phyloP scores from a whole-genome alignment of 2,888 invertebrate species.

The Rhagonycha fulva region DNA sequence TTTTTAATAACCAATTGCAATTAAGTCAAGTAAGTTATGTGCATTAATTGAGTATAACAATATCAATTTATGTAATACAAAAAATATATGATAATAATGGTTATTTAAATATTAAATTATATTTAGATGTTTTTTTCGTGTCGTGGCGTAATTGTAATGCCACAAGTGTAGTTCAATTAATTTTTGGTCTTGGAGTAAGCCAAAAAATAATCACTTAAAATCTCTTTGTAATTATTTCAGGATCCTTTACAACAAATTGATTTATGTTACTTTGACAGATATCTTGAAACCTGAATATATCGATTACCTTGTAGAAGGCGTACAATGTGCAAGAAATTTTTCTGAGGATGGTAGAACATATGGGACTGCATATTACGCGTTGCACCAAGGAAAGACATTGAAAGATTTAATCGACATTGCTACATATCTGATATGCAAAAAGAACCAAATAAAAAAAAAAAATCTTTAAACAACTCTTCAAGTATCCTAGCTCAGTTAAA shows the following conservation, averaged over 20 bases:
- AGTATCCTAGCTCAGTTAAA: slow-evolving; percentile 8
- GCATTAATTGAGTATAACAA: no score
- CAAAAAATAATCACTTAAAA: no score
- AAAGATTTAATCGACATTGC: slow-evolving; percentile 12
- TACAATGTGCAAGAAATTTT: slow-evolving; percentile 7
- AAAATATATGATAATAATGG: no score
- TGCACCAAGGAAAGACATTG: slow-evolving; percentile 11
- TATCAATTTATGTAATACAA: no score
- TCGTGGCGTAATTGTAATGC: no score
- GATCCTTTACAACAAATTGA: background rate
- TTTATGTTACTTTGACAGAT: slow-evolving; percentile 5
- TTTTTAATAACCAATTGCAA: no score
- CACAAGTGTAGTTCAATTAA: no score
- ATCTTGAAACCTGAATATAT: slow-evolving; percentile 12
- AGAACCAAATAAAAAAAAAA: slow-evolving; percentile 1
- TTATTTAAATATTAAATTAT: no score
- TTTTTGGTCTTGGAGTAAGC: no score
- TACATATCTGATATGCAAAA: slow-evolving; percentile 8
- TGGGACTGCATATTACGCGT: slow-evolving; percentile 5
- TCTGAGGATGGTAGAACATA: slow-evolving; percentile 7
- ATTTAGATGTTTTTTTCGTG: no score
- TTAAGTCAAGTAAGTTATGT: no score
- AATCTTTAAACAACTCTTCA: slow-evolving; percentile 8
- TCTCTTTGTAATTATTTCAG: no score
- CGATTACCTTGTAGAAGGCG: slow-evolving; percentile 9